phyloP scores from a whole-genome alignment of 1,140 invertebrate species.

The Euglossa dilemma region DNA sequence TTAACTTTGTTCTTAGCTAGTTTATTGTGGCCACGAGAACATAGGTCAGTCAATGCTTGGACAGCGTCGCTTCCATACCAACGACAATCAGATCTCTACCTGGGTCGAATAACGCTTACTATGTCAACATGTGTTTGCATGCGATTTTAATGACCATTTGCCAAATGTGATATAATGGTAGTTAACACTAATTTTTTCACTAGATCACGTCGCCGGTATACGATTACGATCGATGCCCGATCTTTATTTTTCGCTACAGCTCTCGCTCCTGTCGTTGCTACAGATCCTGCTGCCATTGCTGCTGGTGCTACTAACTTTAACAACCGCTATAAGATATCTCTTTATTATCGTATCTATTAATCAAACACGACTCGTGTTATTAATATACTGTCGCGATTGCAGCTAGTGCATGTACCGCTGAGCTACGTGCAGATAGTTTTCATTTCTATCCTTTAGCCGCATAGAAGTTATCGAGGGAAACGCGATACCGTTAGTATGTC shows the following conservation, averaged over 20 bases:
- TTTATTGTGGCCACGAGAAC: slow-evolving; percentile 54
- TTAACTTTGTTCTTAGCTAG: slow-evolving; percentile 53
- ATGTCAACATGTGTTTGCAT: slow-evolving; percentile 53
- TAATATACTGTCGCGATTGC: slow-evolving; percentile 26
- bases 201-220: slow-evolving; percentile 26
- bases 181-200: slow-evolving; percentile 39
- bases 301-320: slow-evolving; percentile 47
- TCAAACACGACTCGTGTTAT: slow-evolving; percentile 10
- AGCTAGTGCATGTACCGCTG: slow-evolving; percentile 49
- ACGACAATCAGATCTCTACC: slow-evolving; percentile 54
- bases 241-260: slow-evolving; percentile 38
- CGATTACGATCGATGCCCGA: background rate
- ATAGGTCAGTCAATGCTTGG: slow-evolving; percentile 58
- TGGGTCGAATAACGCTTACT: slow-evolving; percentile 48
- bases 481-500: background rate
- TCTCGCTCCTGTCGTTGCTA: slow-evolving; percentile 35
- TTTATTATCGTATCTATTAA: slow-evolving; percentile 34
- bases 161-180: slow-evolving; percentile 37
- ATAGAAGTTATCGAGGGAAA: background rate
- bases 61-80: slow-evolving; percentile 58
- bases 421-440: slow-evolving; percentile 14
- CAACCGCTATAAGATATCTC: slow-evolving; percentile 34
- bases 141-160: slow-evolving; percentile 42
- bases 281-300: slow-evolving; percentile 40
- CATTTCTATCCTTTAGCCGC: slow-evolving; percentile 21